Conservation (phyloP, 2,113 vertebrate species). For the Xenopus tropicalis region UCB_Xtro_10.0 CM004449.2:101919501-101920000, state of each 20-base stretch:
- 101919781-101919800: constrained; percentile 2
- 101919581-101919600: no score
- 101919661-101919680: neutral
- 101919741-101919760: constrained; percentile 30
- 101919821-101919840: constrained; percentile 24
- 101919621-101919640: neutral
- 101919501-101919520: no score
- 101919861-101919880: constrained; percentile 38
- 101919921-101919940: constrained; percentile 43
- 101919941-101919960: constrained; percentile 36
- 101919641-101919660: neutral
- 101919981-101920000: constrained; percentile 42
- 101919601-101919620: neutral
- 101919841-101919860: constrained; percentile 43
- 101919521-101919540: no score
- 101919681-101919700: neutral
- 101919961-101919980: constrained; percentile 42
- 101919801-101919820: neutral
- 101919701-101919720: neutral
- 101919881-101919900: constrained; percentile 45
- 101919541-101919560: no score
- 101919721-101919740: constrained; percentile 5
- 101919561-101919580: no score
- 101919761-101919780: constrained; percentile 10
- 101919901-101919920: constrained; percentile 46